Conservation (phyloP, 2,113 vertebrate species). For the Thalassoma bifasciatum region DNA sequence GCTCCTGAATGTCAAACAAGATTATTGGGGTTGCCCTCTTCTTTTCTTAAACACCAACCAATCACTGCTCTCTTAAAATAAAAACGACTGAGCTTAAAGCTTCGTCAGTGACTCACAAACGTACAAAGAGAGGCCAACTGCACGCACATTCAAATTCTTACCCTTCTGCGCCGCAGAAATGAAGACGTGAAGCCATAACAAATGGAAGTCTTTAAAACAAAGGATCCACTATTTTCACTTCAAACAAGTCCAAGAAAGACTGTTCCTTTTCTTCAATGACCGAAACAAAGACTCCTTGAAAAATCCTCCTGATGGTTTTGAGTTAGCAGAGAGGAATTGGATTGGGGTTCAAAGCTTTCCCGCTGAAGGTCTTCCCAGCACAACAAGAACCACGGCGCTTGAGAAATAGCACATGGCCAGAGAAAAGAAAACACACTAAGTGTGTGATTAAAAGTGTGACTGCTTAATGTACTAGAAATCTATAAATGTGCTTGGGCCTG, state of each 20-base stretch:
- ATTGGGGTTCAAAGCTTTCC: slow-evolving; percentile 71
- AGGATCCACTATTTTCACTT: slow-evolving; percentile 72
- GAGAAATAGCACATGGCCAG: slow-evolving; percentile 46
- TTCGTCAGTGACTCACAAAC: slow-evolving; percentile 9
- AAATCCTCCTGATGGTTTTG: slow-evolving; percentile 66
- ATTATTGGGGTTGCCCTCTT: slow-evolving; percentile 70
- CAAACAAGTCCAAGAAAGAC: slow-evolving; percentile 70
- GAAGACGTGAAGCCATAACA: slow-evolving; percentile 68
- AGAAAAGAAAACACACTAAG: slow-evolving; percentile 52
- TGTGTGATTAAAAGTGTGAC: slow-evolving; percentile 35
- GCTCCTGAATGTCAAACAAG: slow-evolving; percentile 79
- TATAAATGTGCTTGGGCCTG: slow-evolving; percentile 11
- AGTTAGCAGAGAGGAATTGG: slow-evolving; percentile 70
- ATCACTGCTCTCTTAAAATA: background rate
- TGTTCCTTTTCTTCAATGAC: slow-evolving; percentile 68
- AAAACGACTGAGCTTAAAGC: slow-evolving; percentile 14
- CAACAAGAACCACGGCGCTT: slow-evolving; percentile 52
- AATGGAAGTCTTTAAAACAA: slow-evolving; percentile 72
- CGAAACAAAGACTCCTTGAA: slow-evolving; percentile 73
- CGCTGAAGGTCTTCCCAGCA: slow-evolving; percentile 65
- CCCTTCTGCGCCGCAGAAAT: slow-evolving; percentile 46
- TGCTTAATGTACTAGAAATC: slow-evolving; percentile 18
- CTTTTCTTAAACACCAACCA: slow-evolving; percentile 18
- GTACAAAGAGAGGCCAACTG: slow-evolving; percentile 9
- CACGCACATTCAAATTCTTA: slow-evolving; percentile 30